Evolutionary conservation across 92 coral and sea anemone genomes (phyloP).

Genomic region (Heliopora coerulea): DNA sequence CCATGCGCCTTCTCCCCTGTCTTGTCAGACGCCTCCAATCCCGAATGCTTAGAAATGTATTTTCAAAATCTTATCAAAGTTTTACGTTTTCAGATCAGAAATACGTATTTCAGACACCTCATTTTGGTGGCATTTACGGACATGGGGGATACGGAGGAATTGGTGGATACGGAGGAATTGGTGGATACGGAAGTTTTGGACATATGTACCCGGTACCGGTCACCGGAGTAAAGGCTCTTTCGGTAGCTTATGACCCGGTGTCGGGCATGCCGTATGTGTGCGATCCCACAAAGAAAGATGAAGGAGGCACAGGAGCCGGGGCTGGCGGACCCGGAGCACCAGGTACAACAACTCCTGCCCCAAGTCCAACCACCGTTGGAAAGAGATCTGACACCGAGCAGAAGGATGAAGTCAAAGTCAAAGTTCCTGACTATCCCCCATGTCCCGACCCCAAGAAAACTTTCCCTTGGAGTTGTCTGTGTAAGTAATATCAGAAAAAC

Average conservation of each 20-base stretch:
- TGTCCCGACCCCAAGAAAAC: slow-evolving; percentile 40
- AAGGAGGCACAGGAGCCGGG: slow-evolving; percentile 1
- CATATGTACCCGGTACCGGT: slow-evolving; percentile 36
- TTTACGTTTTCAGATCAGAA: not conserved
- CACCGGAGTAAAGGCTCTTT: slow-evolving; percentile 39
- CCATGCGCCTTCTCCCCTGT: no score
- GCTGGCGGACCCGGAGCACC: not conserved
- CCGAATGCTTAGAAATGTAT: no score
- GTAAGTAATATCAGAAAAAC: slow-evolving; percentile 13
- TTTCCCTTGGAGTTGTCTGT: slow-evolving; percentile 39
- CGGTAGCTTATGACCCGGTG: slow-evolving; percentile 37
- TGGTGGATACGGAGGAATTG: not conserved
- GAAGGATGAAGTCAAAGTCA: slow-evolving; percentile 34
- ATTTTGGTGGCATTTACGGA: not conserved
- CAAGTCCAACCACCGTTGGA: not conserved
- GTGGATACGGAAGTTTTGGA: slow-evolving; percentile 7
- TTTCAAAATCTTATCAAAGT: not conserved
- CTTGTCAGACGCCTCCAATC: no score
- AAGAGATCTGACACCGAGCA: slow-evolving; percentile 11
- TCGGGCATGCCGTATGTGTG: slow-evolving; percentile 38
- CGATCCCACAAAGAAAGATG: slow-evolving; percentile 20
- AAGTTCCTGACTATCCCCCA: slow-evolving; percentile 36
- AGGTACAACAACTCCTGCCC: not conserved
- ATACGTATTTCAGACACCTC: slow-evolving; percentile 18
- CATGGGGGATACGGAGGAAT: slow-evolving; percentile 3